These are phyloP conservation scores for Eristalis arbustorum DNA, from an alignment of 2,888 invertebrate genomes.

Conservation along the genomic window DNA sequence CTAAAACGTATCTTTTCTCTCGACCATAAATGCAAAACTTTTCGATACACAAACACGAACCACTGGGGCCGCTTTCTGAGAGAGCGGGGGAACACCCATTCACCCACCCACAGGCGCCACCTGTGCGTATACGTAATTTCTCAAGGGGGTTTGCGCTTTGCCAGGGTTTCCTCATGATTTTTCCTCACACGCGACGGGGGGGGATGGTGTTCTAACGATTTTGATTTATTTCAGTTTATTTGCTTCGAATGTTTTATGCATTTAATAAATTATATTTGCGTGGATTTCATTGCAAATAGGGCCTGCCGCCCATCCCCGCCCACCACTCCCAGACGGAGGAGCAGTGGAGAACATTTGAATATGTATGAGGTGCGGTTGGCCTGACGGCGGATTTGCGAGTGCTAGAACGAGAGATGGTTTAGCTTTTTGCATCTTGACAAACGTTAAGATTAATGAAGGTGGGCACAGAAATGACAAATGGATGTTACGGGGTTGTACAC, in stretches of 20 bases:
- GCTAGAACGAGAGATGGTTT: conserved; percentile 21
- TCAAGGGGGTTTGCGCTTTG: conserved; percentile 46
- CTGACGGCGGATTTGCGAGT: background rate
- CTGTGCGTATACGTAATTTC: conserved; percentile 67
- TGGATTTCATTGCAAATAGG: conserved; percentile 45
- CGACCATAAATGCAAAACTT: conserved; percentile 60
- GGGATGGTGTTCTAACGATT: conserved; percentile 21
- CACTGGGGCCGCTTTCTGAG: too few species aligned
- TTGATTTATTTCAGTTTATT: conserved; percentile 68
- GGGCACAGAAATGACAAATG: conserved; percentile 67
- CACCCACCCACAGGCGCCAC: conserved; percentile 1
- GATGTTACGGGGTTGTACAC: conserved; percentile 56
- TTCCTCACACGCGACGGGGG: conserved; percentile 20
- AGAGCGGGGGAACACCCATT: background rate
- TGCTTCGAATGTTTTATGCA: conserved; percentile 69
- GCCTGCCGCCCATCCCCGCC: background rate
- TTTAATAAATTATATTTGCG: conserved; percentile 70
- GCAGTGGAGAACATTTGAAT: conserved; percentile 54
- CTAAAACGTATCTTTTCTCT: conserved; percentile 40
- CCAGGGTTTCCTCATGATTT: conserved; percentile 52
- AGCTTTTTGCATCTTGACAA: conserved; percentile 69
- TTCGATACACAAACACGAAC: conserved; percentile 43
- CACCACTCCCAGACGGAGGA: background rate
- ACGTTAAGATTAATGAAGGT: conserved; percentile 70
- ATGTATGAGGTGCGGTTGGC: conserved; percentile 25